These are phyloP conservation scores for Lagenorhynchus albirostris DNA, from an alignment of 2,113 vertebrate species.

Conservation along the genomic window DNA sequence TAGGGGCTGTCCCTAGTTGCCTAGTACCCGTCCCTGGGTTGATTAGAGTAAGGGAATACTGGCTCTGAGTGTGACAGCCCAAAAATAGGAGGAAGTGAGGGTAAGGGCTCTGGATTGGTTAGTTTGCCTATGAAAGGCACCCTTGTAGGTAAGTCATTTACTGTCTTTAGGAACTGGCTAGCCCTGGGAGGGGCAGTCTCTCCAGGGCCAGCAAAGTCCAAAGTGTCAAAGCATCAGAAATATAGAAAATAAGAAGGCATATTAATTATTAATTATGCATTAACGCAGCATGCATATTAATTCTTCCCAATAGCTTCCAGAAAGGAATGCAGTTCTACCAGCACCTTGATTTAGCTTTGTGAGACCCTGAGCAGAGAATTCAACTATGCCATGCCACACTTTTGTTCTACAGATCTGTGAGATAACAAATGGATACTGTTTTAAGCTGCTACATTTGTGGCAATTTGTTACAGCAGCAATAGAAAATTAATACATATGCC, in stretches of 20 bases:
- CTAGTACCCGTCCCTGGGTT: neutral
- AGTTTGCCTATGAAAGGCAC: neutral
- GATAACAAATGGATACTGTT: neutral
- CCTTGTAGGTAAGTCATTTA: neutral
- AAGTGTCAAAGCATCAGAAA: neutral
- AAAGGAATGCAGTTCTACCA: neutral
- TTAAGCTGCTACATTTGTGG: neutral
- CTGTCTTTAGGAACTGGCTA: neutral
- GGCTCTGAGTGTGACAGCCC: neutral
- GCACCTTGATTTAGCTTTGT: constrained; percentile 13
- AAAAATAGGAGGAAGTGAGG: neutral
- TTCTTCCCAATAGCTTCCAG: neutral
- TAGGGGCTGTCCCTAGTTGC: neutral
- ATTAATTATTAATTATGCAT: neutral
- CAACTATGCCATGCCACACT: neutral
- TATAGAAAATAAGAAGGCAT: neutral
- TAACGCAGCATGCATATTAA: neutral
- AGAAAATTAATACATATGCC: constrained; percentile 28
- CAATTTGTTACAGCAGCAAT: constrained; percentile 32
- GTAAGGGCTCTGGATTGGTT: neutral
- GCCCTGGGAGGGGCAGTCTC: neutral
- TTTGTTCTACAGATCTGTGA: neutral
- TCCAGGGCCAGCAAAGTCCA: neutral
- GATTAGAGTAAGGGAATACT: neutral
- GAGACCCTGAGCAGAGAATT: neutral